phyloP scores from a whole-genome alignment of 2,113 vertebrate species.

The Mesembrinibis cayennensis region DNA sequence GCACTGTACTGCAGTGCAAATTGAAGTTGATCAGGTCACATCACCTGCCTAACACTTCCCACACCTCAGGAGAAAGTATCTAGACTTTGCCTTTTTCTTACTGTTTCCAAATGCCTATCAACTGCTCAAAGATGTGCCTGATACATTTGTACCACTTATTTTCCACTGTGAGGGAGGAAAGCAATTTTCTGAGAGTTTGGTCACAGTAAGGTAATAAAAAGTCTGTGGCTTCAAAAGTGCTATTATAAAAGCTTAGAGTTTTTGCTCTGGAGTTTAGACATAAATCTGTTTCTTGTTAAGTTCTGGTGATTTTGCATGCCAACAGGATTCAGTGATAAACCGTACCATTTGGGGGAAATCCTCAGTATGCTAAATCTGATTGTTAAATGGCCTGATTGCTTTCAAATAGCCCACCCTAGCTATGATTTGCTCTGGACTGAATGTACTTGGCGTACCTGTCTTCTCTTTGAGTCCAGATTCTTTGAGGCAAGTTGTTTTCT shows the following conservation, averaged over 20 bases:
- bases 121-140: background rate
- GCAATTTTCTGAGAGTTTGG: background rate
- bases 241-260: background rate
- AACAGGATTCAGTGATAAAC: background rate
- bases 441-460: background rate
- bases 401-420: background rate
- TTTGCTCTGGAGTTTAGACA: background rate
- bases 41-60: background rate
- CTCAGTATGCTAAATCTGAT: background rate
- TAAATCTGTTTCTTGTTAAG: background rate
- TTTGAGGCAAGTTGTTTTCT: background rate
- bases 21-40: background rate
- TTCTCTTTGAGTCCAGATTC: background rate
- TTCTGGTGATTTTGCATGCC: background rate
- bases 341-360: background rate
- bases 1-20: background rate
- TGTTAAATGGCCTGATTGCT: background rate
- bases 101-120: background rate
- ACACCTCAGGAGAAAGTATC: background rate
- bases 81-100: background rate
- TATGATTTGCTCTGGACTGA: background rate
- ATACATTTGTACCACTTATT: background rate
- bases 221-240: background rate
- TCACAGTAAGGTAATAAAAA: background rate
- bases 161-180: background rate